Evolutionary conservation across 2,888 invertebrate genomes (phyloP).

Genomic region (Mactromeris polynyma): DNA sequence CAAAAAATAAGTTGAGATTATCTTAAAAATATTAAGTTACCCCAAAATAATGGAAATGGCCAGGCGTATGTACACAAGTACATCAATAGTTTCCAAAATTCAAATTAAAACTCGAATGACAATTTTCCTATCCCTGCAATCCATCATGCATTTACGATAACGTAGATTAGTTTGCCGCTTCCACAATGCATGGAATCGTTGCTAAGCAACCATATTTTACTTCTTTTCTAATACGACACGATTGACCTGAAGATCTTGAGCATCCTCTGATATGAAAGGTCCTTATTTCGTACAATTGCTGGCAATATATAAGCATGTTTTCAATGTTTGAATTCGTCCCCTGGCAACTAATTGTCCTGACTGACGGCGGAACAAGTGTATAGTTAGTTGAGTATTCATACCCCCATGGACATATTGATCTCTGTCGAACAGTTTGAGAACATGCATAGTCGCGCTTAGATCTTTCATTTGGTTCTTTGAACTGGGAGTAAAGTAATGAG

Average conservation of each 20-base stretch:
- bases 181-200: background rate
- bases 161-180: background rate
- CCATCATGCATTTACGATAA: no score
- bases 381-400: constrained; percentile 5
- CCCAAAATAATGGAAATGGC: no score
- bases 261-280: constrained; percentile 12
- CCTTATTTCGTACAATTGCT: background rate
- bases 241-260: background rate
- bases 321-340: background rate
- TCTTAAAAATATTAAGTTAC: no score
- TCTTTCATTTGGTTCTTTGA: background rate
- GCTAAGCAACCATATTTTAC: constrained; percentile 14
- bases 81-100: no score
- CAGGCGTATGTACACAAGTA: no score
- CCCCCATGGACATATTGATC: background rate
- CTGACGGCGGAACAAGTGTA: background rate
- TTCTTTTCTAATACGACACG: background rate
- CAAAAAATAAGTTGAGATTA: no score
- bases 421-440: background rate
- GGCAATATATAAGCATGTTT: background rate
- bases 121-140: no score
- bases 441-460: background rate
- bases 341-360: background rate
- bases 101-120: no score
- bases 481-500: background rate